Conservation (phyloP, 2,797 vertebrate species). For the Platyrinchus mystaceus region DNA sequence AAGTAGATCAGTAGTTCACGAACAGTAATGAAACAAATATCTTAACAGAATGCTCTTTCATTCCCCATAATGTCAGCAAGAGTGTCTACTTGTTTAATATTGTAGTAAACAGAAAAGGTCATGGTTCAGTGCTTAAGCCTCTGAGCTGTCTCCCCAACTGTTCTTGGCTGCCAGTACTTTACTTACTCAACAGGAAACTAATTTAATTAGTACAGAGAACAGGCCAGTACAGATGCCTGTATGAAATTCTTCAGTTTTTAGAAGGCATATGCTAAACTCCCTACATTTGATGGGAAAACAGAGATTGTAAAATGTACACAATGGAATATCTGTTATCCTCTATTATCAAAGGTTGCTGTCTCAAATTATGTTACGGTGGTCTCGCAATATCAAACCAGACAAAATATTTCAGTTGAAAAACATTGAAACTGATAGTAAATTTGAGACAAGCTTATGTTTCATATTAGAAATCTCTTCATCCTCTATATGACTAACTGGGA, state of each 20-base stretch:
- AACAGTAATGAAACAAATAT: conserved; percentile 30
- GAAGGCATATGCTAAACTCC: neutral
- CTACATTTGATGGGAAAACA: neutral
- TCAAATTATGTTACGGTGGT: neutral
- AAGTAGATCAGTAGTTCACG: neutral
- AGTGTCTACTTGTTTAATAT: conserved; percentile 56
- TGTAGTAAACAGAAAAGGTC: conserved; percentile 58
- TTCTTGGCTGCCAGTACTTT: conserved; percentile 53
- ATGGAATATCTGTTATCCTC: conserved; percentile 10
- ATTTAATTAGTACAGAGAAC: conserved; percentile 62
- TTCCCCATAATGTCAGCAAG: conserved; percentile 50
- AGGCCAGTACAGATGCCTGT: conserved; percentile 25
- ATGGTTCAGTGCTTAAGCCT: conserved; percentile 54
- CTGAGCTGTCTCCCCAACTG: conserved; percentile 48
- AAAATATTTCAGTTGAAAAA: conserved; percentile 23
- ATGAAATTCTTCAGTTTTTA: conserved; percentile 29
- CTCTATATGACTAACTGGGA: neutral
- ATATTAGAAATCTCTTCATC: neutral
- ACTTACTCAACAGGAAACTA: conserved; percentile 62
- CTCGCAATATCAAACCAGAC: conserved; percentile 1
- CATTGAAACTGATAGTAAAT: neutral
- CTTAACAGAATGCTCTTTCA: conserved; percentile 52
- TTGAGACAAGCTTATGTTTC: neutral
- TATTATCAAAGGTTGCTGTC: neutral
- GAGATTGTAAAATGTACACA: conserved; percentile 7